Conservation (phyloP, 2,113 vertebrate genomes). For the Zosterops japonicus region DNA sequence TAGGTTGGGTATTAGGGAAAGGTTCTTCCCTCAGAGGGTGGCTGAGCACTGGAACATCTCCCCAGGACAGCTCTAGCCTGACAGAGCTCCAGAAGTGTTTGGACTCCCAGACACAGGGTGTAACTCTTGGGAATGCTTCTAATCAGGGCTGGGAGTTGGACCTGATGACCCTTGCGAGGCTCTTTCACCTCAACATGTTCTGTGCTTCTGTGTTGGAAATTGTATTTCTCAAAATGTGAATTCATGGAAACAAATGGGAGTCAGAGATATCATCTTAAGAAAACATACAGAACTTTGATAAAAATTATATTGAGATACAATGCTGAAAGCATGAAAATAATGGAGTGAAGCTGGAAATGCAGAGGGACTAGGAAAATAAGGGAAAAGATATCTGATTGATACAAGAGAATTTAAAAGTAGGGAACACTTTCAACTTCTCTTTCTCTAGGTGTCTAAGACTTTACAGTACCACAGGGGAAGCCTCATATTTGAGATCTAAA, state of each 20-base stretch:
- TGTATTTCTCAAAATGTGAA: neutral
- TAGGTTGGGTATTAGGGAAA: neutral
- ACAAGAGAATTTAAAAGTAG: neutral
- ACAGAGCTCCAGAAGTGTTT: neutral
- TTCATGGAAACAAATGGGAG: neutral
- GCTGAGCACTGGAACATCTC: neutral
- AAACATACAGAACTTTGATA: neutral
- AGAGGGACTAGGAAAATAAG: neutral
- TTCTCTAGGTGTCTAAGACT: neutral
- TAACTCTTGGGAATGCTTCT: neutral
- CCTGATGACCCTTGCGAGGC: neutral
- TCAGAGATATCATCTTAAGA: neutral
- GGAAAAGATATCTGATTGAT: neutral
- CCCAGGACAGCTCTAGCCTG: neutral
- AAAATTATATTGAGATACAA: neutral
- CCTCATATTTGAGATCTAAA: neutral
- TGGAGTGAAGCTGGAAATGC: neutral
- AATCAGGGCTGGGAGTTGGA: accelerated
- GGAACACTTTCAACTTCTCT: neutral
- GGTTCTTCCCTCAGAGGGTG: neutral
- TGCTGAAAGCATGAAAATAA: neutral
- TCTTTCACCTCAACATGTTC: neutral
- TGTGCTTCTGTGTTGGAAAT: neutral
- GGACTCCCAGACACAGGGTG: neutral
- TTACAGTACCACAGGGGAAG: neutral